Percentiles rank a stretch among this genome's conserved stretches.
phyloP scores from a whole-genome alignment of 2,113 vertebrate species.

The Mormyrus iriodes region DNA sequence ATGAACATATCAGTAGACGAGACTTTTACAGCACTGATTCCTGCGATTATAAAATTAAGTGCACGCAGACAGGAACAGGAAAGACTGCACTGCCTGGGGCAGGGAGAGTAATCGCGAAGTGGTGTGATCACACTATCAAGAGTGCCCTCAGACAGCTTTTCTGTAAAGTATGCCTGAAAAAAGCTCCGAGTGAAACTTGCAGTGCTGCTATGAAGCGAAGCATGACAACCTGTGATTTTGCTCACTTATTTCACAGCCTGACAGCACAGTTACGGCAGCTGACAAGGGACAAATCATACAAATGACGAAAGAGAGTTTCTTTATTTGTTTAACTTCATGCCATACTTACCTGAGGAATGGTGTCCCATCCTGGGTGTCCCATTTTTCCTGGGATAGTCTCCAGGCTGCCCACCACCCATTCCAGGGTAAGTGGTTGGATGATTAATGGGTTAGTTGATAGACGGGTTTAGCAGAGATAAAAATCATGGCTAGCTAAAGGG shows the following conservation, averaged over 20 bases:
- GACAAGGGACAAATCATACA: neutral
- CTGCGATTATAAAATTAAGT: neutral
- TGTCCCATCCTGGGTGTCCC: neutral
- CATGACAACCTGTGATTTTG: neutral
- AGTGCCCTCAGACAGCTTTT: neutral
- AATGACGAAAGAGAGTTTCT: slow-evolving; percentile 13
- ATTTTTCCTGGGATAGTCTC: neutral
- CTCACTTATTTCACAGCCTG: neutral
- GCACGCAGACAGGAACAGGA: neutral
- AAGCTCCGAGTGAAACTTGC: neutral
- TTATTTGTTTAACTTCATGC: slow-evolving; percentile 22
- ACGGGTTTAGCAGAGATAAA: neutral
- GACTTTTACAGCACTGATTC: neutral
- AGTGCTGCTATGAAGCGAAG: neutral
- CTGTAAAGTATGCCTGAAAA: neutral
- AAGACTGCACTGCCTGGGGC: neutral
- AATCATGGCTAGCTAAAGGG: neutral
- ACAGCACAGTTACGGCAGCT: neutral
- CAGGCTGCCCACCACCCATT: neutral
- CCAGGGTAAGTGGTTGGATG: neutral
- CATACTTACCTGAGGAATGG: neutral
- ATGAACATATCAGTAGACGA: neutral
- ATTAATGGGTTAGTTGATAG: neutral
- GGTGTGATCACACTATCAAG: neutral
- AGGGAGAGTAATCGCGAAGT: too few species aligned